A percentile compares a stretch with the other conserved stretches of the same genome.
These are phyloP conservation scores for Cyclophora albipunctata DNA, from an alignment of 2,888 invertebrate genomes.

Conservation along the genomic window DNA sequence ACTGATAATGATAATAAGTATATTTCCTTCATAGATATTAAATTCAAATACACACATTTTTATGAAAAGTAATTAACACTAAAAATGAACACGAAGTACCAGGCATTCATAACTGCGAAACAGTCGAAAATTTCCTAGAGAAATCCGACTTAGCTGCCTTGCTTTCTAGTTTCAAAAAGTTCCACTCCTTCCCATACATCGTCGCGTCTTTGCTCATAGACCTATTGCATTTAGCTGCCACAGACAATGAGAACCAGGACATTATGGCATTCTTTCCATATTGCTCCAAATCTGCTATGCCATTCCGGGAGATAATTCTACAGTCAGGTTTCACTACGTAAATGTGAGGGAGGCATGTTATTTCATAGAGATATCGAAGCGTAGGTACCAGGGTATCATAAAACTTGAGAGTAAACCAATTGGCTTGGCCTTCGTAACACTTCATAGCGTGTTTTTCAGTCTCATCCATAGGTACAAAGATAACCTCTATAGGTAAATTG, in stretches of 20 bases:
- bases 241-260: constrained; percentile 44
- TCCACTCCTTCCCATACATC: constrained; percentile 48
- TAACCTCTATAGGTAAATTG: constrained; percentile 57
- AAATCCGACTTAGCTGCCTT: constrained; percentile 29
- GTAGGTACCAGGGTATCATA: constrained; percentile 39
- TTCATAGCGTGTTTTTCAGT: constrained; percentile 30
- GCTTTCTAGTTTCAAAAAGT: constrained; percentile 30
- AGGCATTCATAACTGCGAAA: constrained; percentile 10
- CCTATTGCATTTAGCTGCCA: constrained; percentile 26
- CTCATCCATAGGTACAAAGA: constrained; percentile 54
- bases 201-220: constrained; percentile 34
- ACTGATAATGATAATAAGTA: too few species aligned
- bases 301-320: constrained; percentile 41
- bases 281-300: constrained; percentile 45
- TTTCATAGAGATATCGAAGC: constrained; percentile 42
- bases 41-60: too few species aligned
- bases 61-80: background rate
- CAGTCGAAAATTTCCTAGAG: constrained; percentile 26
- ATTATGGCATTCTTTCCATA: constrained; percentile 57
- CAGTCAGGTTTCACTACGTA: constrained; percentile 42
- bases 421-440: constrained; percentile 48
- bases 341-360: constrained; percentile 48
- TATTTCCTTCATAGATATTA: too few species aligned
- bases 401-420: constrained; percentile 56
- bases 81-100: constrained; percentile 11